These are phyloP conservation scores for Mionectes olivaceus DNA, from an alignment of 2,797 vertebrate genomes.

Conservation along the genomic window DNA sequence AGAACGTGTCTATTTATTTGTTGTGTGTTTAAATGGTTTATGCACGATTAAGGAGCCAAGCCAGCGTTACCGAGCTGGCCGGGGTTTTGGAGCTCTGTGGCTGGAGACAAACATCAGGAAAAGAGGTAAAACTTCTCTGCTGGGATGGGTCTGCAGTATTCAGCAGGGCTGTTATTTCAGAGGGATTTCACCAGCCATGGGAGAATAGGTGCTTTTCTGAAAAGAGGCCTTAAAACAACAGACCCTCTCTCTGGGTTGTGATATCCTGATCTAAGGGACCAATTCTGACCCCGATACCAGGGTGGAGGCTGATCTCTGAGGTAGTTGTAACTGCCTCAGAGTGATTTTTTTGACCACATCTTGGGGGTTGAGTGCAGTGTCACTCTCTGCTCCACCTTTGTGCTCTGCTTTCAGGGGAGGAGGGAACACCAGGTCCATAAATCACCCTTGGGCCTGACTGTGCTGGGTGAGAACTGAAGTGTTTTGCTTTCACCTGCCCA, in stretches of 20 bases:
- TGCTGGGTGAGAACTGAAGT: not conserved
- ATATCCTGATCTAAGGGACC: not conserved
- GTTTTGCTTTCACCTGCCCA: not conserved
- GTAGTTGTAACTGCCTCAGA: not conserved
- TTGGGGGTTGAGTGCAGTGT: fast-evolving
- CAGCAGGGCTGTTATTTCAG: not conserved
- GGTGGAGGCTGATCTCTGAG: not conserved
- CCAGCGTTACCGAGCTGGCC: constrained; percentile 26
- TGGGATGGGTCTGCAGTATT: not conserved
- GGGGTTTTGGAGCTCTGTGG: not conserved
- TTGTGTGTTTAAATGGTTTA: constrained; percentile 58
- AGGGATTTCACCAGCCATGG: not conserved
- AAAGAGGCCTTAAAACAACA: not conserved
- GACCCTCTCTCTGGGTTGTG: not conserved
- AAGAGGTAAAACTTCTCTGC: constrained; percentile 32
- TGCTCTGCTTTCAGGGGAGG: not conserved
- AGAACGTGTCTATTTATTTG: constrained; percentile 54
- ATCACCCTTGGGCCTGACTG: not conserved
- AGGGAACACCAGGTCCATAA: not conserved
- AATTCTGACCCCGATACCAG: not conserved
- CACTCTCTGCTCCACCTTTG: not conserved
- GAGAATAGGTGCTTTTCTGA: not conserved
- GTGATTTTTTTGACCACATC: not conserved
- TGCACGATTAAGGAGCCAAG: constrained; percentile 15
- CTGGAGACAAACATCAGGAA: constrained; percentile 1